Conservation (phyloP, 2,797 vertebrate species). For the Cirrhinus mrigala region DNA sequence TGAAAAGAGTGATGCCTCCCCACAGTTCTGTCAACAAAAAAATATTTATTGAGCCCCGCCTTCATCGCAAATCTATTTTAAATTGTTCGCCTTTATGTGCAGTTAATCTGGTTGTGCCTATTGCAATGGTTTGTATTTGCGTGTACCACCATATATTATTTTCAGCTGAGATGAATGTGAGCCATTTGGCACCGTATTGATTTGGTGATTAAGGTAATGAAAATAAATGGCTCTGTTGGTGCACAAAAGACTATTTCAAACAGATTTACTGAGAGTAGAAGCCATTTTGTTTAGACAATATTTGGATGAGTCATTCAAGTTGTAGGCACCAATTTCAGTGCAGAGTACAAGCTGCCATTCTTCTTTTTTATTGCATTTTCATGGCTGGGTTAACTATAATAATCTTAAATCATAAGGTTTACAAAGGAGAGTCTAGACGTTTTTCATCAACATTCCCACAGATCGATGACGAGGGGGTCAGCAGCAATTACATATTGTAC, state of each 20-base stretch:
- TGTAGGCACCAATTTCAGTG: constrained; percentile 19
- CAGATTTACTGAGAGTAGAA: constrained; percentile 23
- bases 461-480: constrained; percentile 16
- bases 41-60: constrained; percentile 30
- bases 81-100: constrained; percentile 54
- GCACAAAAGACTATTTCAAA: constrained; percentile 50
- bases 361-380: constrained; percentile 43
- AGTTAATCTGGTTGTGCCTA: constrained; percentile 53
- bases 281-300: constrained; percentile 39
- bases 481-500: constrained; percentile 21
- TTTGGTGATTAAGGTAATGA: constrained; percentile 65
- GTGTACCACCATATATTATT: constrained; percentile 43
- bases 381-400: constrained; percentile 40
- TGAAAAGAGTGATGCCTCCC: constrained; percentile 46
- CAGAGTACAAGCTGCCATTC: constrained; percentile 11
- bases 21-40: constrained; percentile 51
- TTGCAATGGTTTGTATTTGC: constrained; percentile 51
- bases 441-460: constrained; percentile 21
- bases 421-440: constrained; percentile 38
- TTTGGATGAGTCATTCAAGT: constrained; percentile 55
- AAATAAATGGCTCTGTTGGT: constrained; percentile 60
- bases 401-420: constrained; percentile 23
- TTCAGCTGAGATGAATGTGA: constrained; percentile 58
- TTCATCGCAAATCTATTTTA: constrained; percentile 36
- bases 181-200: constrained; percentile 61